Conservation (phyloP, 2,113 vertebrate species). For the Bujurquina vittata region DNA sequence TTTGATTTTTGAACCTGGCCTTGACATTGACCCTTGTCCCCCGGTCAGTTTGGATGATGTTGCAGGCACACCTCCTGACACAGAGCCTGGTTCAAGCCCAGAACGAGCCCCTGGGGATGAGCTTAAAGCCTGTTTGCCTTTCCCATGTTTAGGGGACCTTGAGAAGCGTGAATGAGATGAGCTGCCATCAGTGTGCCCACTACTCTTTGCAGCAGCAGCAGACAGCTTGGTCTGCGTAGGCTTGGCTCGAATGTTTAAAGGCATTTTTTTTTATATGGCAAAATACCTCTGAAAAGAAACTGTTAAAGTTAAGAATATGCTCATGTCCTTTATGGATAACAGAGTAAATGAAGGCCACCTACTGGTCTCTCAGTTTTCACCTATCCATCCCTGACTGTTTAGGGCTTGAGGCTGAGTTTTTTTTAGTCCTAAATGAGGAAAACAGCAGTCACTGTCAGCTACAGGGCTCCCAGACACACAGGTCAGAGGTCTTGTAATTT, state of each 20-base stretch:
- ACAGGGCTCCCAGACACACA: constrained; percentile 35
- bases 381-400: constrained; percentile 46
- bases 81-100: constrained; percentile 72
- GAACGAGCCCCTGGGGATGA: constrained; percentile 68
- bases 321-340: constrained; percentile 33
- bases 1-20: constrained; percentile 52
- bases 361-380: constrained; percentile 49
- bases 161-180: constrained; percentile 90
- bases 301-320: constrained; percentile 11
- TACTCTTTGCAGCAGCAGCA: constrained; percentile 86
- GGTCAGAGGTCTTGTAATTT: constrained; percentile 46
- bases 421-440: constrained; percentile 27
- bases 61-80: constrained; percentile 71
- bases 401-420: constrained; percentile 34
- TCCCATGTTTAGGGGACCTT: constrained; percentile 80
- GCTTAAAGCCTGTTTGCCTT: constrained; percentile 62
- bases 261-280: constrained; percentile 66
- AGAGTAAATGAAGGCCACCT: constrained; percentile 52
- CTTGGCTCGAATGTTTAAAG: constrained; percentile 73
- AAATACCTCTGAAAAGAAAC: constrained; percentile 32
- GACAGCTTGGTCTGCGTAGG: constrained; percentile 82
- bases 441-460: constrained; percentile 30
- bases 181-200: constrained; percentile 85
- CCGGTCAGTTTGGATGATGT: constrained; percentile 38
- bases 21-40: constrained; percentile 39